phyloP scores from a whole-genome alignment of 2,888 invertebrate genomes.

The Ormyrus thymus region DNA sequence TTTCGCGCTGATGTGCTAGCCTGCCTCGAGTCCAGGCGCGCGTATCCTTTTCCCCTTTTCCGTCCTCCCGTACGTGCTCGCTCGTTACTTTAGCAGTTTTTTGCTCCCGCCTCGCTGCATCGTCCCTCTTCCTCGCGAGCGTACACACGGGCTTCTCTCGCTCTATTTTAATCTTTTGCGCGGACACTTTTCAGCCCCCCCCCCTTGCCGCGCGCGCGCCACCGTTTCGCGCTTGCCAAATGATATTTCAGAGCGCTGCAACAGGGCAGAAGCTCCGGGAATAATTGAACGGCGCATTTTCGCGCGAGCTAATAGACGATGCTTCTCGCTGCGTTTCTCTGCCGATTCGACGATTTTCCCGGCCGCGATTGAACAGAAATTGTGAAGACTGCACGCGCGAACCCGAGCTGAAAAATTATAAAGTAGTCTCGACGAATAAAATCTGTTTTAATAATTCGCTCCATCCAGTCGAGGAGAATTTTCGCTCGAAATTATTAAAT shows the following conservation, averaged over 20 bases:
- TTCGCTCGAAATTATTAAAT: no score
- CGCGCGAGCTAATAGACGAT: background rate
- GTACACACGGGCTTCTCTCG: background rate
- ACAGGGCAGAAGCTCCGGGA: background rate
- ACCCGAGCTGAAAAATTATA: no score
- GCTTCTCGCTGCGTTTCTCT: no score
- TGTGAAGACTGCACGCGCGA: no score
- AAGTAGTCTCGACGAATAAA: no score
- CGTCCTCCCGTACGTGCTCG: background rate
- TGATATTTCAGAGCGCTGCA: constrained; percentile 13
- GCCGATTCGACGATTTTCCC: no score
- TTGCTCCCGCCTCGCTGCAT: constrained; percentile 1
- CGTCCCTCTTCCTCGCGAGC: background rate
- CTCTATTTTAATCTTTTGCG: constrained; percentile 12
- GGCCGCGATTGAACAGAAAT: no score
- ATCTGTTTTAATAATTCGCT: no score
- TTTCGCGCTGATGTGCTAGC: background rate
- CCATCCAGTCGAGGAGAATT: no score
- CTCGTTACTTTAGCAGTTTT: background rate
- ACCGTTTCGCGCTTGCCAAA: constrained; percentile 6
- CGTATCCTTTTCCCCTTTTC: background rate
- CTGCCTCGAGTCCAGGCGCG: background rate
- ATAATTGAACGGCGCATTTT: constrained; percentile 12
- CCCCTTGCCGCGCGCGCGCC: background rate
- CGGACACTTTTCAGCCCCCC: background rate